Conservation (phyloP, 2,113 vertebrate species). For the rabbit (Oryctolagus cuniculus) region mOryCun1.1 NC_091443.1:10042501-10043000, state of each 20-base stretch:
- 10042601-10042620: conserved; percentile 73
- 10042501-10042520: conserved; percentile 38
- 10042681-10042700: not conserved
- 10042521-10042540: conserved; percentile 62
- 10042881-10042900: not conserved
- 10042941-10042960: not conserved
- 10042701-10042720: not conserved
- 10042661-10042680: no score
- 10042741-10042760: not conserved
- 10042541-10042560: conserved; percentile 61
- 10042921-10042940: not conserved
- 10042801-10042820: not conserved
- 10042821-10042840: not conserved
- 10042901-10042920: not conserved
- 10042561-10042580: conserved; percentile 82
- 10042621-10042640: conserved; percentile 74
- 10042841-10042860: not conserved
- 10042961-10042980: no score
- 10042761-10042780: not conserved
- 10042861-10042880: not conserved
- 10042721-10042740: not conserved
- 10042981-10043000: not conserved
- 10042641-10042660: conserved; percentile 79
- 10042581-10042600: conserved; percentile 82
- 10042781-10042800: not conserved